These are phyloP conservation scores for Bubo blakistoni DNA, from an alignment of 2,113 vertebrate species.

Conservation along the genomic window DNA sequence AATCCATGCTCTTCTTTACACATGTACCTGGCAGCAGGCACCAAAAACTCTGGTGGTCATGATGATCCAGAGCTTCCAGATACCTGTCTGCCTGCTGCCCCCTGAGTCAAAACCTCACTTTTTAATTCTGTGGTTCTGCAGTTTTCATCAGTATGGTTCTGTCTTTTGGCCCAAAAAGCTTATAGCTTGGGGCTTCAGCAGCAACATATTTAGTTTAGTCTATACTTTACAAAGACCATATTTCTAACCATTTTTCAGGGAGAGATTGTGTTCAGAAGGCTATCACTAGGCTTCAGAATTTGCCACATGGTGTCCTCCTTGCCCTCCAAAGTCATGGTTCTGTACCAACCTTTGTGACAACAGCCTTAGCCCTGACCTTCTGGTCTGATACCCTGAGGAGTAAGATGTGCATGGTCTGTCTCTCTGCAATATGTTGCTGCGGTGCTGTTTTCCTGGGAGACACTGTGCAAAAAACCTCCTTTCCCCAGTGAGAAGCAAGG, in stretches of 20 bases:
- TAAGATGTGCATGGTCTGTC: not conserved
- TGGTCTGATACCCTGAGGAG: not conserved
- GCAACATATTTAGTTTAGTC: not conserved
- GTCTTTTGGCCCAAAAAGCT: not conserved
- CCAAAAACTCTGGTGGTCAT: not conserved
- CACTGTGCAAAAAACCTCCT: not conserved
- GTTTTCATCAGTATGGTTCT: not conserved
- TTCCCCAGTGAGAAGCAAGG: not conserved
- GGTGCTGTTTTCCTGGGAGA: not conserved
- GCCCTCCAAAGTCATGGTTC: not conserved
- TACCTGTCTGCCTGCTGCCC: not conserved
- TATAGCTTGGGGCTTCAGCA: not conserved
- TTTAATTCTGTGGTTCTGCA: not conserved
- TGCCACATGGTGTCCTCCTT: not conserved
- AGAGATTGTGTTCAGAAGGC: not conserved
- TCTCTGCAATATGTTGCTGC: not conserved
- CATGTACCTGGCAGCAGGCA: not conserved
- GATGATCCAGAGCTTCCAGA: not conserved
- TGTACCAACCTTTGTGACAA: not conserved
- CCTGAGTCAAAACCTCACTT: not conserved
- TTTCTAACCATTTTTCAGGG: not conserved
- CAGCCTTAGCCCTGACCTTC: not conserved
- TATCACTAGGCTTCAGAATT: not conserved
- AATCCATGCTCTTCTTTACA: not conserved
- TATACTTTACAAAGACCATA: not conserved